A percentile compares a stretch with the other conserved stretches of the same genome.
phyloP scores from a whole-genome alignment of 2,888 invertebrate genomes.

The Clusia tigrina region DNA sequence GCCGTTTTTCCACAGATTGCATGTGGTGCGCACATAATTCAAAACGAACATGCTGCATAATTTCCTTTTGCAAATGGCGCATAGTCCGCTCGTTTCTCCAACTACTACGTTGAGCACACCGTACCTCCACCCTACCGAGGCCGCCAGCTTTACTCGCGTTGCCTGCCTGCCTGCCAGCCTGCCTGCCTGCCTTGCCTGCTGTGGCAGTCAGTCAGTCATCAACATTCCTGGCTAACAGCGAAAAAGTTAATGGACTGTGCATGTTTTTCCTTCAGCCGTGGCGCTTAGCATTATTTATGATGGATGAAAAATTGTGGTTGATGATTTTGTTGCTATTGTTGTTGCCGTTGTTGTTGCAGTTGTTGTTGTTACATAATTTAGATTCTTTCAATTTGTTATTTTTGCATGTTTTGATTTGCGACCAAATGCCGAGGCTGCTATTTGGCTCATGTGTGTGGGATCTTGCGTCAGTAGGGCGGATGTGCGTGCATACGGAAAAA shows the following conservation, averaged over 20 bases:
- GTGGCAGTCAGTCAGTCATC: not conserved
- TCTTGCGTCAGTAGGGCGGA: not conserved
- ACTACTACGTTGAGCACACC: not conserved
- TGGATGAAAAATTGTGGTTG: conserved; percentile 54
- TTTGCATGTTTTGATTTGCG: conserved; percentile 12
- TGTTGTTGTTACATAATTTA: conserved; percentile 40
- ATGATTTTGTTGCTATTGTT: conserved; percentile 27
- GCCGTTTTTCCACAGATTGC: conserved; percentile 8
- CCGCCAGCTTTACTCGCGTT: not conserved
- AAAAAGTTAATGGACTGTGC: conserved; percentile 63
- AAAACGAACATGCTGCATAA: conserved; percentile 16
- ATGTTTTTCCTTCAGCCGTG: conserved; percentile 64
- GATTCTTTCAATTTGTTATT: conserved; percentile 40
- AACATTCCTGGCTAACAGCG: conserved; percentile 31
- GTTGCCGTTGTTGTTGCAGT: conserved; percentile 36
- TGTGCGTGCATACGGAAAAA: not conserved
- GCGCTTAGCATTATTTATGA: conserved; percentile 64
- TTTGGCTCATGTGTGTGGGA: not conserved
- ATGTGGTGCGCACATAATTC: conserved; percentile 22
- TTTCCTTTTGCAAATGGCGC: conserved; percentile 10
- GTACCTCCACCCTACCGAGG: not conserved
- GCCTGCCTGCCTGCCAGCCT: not conserved
- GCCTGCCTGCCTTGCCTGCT: not conserved
- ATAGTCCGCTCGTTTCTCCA: not conserved
- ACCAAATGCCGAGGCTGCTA: not conserved